Evolutionary conservation across 2,113 vertebrate species (phyloP).

Genomic region (Anser brachyrhynchus): DNA sequence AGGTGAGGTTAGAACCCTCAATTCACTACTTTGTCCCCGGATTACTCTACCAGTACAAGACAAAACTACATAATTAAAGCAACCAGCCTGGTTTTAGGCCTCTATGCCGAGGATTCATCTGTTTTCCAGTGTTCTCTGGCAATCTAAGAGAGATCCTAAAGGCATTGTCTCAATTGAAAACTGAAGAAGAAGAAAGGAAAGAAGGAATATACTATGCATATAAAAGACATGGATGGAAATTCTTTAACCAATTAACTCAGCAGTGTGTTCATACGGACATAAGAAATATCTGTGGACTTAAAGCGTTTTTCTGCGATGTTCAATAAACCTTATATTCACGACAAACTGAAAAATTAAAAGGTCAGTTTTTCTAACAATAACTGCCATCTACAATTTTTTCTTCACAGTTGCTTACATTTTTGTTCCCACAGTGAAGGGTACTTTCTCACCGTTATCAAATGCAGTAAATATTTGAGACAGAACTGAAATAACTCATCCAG

Average conservation of each 20-base stretch:
- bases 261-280: neutral
- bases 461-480: neutral
- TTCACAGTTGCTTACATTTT: neutral
- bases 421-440: neutral
- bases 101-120: neutral
- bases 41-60: neutral
- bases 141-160: neutral
- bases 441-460: neutral
- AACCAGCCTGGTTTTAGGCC: neutral
- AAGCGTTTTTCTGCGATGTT: neutral
- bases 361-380: neutral
- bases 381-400: neutral
- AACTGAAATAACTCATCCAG: neutral
- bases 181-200: neutral
- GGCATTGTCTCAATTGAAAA: neutral
- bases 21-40: neutral
- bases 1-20: neutral
- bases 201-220: neutral
- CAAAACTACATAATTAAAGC: neutral
- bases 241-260: neutral
- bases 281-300: neutral
- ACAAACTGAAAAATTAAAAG: neutral
- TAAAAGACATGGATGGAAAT: neutral
- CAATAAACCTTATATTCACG: neutral
- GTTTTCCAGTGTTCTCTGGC: neutral